Evolutionary conservation across 1,140 invertebrate species (phyloP).

Genomic region (Adelges cooleyi): DNA sequence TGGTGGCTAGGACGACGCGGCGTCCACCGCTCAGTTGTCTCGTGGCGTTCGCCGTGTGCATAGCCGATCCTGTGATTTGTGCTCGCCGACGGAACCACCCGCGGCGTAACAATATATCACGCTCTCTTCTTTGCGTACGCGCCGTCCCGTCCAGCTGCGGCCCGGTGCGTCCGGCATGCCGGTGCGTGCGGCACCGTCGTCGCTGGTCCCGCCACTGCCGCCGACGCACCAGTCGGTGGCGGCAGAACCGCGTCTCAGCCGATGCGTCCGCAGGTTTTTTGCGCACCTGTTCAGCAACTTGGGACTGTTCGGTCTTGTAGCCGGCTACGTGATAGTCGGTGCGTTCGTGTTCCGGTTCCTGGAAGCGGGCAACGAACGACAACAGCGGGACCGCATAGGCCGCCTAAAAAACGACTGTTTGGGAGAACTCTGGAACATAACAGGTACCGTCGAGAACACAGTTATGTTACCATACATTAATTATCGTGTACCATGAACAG

Average conservation of each 20-base stretch:
- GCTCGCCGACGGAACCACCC: not conserved
- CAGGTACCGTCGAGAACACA: conserved; percentile 33
- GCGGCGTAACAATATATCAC: not conserved
- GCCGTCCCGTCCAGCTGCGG: conserved; percentile 30
- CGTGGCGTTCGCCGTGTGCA: conserved; percentile 4
- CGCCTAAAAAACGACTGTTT: conserved; percentile 34
- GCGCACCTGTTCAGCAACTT: conserved; percentile 34
- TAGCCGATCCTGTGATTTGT: not conserved
- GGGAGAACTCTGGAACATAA: conserved; percentile 40
- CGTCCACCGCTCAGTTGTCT: not conserved
- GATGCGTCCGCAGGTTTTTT: conserved; percentile 28
- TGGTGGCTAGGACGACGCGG: too few species aligned
- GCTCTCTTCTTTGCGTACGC: too few species aligned
- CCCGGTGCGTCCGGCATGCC: conserved; percentile 36
- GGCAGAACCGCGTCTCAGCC: conserved; percentile 22
- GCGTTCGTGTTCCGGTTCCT: conserved; percentile 35
- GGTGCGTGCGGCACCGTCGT: conserved; percentile 37
- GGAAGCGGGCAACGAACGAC: conserved; percentile 28
- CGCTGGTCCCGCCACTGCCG: conserved; percentile 36
- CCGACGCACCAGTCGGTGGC: conserved; percentile 22
- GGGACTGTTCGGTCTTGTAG: conserved; percentile 38
- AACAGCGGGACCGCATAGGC: conserved; percentile 36
- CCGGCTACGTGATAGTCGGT: conserved; percentile 37
- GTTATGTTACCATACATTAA: too few species aligned
- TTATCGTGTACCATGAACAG: too few species aligned